phyloP scores from a whole-genome alignment of 1,140 invertebrate genomes.

The Latrodectus geometricus region DNA sequence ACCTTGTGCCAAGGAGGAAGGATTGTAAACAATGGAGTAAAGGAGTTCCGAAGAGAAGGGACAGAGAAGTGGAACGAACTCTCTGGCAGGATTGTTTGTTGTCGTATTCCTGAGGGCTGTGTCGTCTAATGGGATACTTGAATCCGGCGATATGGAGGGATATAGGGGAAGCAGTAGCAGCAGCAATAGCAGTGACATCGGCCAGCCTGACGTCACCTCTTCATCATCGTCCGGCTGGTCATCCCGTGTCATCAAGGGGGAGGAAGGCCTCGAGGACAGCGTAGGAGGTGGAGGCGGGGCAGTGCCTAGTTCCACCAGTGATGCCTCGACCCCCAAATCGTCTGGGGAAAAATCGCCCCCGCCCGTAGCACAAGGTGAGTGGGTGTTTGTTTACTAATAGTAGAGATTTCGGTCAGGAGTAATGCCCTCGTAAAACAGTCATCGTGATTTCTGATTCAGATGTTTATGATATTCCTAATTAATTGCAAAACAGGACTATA shows the following conservation, averaged over 20 bases:
- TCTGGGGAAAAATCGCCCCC: not conserved
- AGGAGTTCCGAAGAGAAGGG: not conserved
- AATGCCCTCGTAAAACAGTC: too few relatives aligned
- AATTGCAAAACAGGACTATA: too few relatives aligned
- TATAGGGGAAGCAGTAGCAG: conserved; percentile 20
- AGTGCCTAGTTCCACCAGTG: conserved; percentile 32
- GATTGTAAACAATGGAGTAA: conserved; percentile 50
- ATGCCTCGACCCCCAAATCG: conserved; percentile 5
- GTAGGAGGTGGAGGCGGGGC: conserved; percentile 23
- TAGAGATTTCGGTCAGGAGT: too few relatives aligned
- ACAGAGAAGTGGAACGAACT: conserved; percentile 1
- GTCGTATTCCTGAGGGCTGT: not conserved
- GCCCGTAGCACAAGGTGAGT: conserved; percentile 31
- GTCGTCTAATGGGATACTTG: conserved; percentile 41
- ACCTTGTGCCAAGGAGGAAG: conserved; percentile 33
- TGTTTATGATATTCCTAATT: too few relatives aligned
- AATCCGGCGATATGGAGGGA: conserved; percentile 22
- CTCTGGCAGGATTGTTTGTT: not conserved
- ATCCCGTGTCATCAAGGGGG: conserved; percentile 1
- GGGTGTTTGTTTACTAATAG: conserved; percentile 44
- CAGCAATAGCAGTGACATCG: conserved; percentile 4
- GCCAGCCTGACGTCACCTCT: conserved; percentile 14
- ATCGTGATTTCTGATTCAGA: too few relatives aligned
- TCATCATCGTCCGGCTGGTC: conserved; percentile 25
- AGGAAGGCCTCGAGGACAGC: conserved; percentile 10